These are phyloP conservation scores for Chydorus sphaericus DNA, from an alignment of 2,888 invertebrate species.

Conservation along the genomic window DNA sequence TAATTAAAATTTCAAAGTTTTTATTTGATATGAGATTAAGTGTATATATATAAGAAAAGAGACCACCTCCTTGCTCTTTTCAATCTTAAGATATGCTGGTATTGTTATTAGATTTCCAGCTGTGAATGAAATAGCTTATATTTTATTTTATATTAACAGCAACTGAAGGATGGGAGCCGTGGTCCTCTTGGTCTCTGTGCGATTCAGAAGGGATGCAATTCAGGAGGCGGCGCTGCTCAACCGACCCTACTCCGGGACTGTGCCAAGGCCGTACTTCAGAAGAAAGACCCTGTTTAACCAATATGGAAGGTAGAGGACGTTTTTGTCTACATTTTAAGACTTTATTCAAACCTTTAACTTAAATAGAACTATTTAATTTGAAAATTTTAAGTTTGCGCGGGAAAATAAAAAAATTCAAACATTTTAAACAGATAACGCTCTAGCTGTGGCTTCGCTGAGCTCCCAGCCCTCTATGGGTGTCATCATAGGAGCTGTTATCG, in stretches of 20 bases:
- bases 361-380: no score
- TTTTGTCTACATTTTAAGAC: no score
- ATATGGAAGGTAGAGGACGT: constrained; percentile 10
- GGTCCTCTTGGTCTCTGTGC: constrained; percentile 56
- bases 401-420: no score
- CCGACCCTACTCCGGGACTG: constrained; percentile 38
- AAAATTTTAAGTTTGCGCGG: no score
- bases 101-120: no score
- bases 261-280: constrained; percentile 56
- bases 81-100: no score
- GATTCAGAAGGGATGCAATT: constrained; percentile 49
- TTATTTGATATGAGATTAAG: no score
- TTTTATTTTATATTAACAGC: constrained; percentile 30
- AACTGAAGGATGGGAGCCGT: constrained; percentile 55
- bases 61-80: no score
- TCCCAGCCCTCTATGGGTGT: constrained; percentile 33
- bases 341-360: no score
- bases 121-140: no score
- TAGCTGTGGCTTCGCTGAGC: constrained; percentile 3
- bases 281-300: constrained; percentile 42
- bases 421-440: neutral
- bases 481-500: constrained; percentile 32
- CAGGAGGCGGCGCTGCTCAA: constrained; percentile 47
- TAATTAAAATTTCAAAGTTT: no score
- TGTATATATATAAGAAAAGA: no score